Evolutionary conservation across 2,113 vertebrate genomes (phyloP), one percentile per base, ranked within the genome.

Genomic region (Gracilinanus agilis): DNA sequence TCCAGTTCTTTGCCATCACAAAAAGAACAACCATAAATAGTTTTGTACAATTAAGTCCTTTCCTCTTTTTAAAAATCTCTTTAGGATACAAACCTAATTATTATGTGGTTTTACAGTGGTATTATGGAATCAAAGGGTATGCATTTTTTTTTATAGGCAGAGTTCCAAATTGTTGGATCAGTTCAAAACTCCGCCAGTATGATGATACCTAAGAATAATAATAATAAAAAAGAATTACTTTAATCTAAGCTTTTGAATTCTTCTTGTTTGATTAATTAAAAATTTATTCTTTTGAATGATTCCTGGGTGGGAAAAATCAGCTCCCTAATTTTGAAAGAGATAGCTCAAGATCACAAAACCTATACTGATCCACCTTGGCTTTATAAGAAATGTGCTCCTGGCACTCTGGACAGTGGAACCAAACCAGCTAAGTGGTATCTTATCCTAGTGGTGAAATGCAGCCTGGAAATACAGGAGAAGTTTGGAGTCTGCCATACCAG

Each of bases 381-480:
- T 49, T 92, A 49, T 92, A 94, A 93, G 90, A 53, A 96, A 95
- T 91, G 88, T 89, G 19, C 95, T 97, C 54, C 93, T 95, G 29
- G 94, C 91, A 75, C 49, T 98, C 29, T 97, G 94, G 93, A 95
- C 53, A 34, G 93, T 94, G 90, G 27, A 96, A 90, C 94, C 95
- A 44, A 97, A 92, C 53, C 96, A 95, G 0, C 93, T 96, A 34
- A 94, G 93, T 55, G 93, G 96, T 40, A 93, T 95, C 94, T 97
- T 90, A 96, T 92, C 0, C n/a, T 96, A 9, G 88, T 97, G 44
- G 90, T 94, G 90, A 96, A 98, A 92, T 97, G 89, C 61, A 97
- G 95, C 89, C 58, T 97, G 92, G 95, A 95, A 89, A 95, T 96
- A 54, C 93, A 94, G 93, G 91, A 95, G 90, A 96, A 94, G 56